Conservation (phyloP, 2,113 vertebrate species). For the Oryzias melastigma region DNA sequence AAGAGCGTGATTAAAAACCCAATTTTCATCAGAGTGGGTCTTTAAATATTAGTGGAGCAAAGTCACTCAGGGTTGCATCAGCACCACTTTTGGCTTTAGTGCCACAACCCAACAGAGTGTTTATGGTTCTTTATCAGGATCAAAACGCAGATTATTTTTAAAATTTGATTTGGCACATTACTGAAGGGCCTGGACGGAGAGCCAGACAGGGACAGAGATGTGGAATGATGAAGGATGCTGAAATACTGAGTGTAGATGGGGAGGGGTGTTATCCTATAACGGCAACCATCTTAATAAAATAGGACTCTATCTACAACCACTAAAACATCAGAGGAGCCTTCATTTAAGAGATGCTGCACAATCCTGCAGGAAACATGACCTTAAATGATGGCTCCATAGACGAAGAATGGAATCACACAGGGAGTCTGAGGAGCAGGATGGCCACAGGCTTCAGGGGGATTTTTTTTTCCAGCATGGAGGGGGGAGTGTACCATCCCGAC, state of each 20-base stretch:
- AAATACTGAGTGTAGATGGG: slow-evolving; percentile 1
- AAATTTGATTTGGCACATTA: neutral
- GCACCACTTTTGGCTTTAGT: too few relatives aligned
- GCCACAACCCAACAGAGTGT: too few relatives aligned
- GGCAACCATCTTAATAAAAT: slow-evolving; percentile 27
- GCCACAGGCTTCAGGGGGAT: neutral
- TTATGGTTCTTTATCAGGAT: too few relatives aligned
- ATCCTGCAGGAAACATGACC: neutral
- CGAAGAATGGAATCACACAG: too few relatives aligned
- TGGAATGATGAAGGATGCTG: slow-evolving; percentile 29
- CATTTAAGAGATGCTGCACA: slow-evolving; percentile 43
- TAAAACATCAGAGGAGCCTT: slow-evolving; percentile 12
- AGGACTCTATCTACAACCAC: slow-evolving; percentile 17
- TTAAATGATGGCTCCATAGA: too few relatives aligned
- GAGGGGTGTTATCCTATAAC: slow-evolving; percentile 41
- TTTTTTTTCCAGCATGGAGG: neutral
- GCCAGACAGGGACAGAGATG: slow-evolving; percentile 8
- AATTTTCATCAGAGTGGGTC: too few relatives aligned
- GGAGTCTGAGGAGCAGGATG: neutral
- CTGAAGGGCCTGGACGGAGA: neutral
- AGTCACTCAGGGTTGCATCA: too few relatives aligned
- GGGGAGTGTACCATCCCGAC: slow-evolving; percentile 58
- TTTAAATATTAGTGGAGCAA: too few relatives aligned
- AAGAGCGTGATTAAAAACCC: too few relatives aligned
- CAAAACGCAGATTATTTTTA: too few relatives aligned